Evolutionary conservation across 2,113 vertebrate genomes (phyloP), one percentile per base, ranked within the genome.

Genomic region (Heterochromis multidens): DNA sequence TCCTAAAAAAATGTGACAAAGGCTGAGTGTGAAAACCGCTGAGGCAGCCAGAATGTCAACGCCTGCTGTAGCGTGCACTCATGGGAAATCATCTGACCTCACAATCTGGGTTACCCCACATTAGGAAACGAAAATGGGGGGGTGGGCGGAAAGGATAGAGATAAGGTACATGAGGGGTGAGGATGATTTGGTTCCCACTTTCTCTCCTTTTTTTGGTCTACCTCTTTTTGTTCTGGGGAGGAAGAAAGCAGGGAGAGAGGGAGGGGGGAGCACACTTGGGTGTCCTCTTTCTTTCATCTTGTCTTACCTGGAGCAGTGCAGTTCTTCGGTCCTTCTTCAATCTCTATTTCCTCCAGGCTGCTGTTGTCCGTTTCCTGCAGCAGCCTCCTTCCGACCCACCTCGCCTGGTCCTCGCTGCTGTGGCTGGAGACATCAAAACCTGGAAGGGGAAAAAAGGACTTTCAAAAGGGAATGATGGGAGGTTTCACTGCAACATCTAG

Each of bases 281-380:
- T 97, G 88, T 88, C 86, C 89, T 89, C 84, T 57, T 88, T 92
- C 90, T 83, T 83, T 90, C 84, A 63, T 65, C 54, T 33, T 1
- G 63, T 60, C 90, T 91, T 91, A 99, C 98, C 98, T 96, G 98
- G 98, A 46, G 96, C 91, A 1, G 97, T 99, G 95, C 98, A 99
- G 89, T 98, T 99, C 85, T 96, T 97, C 1, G 43, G 59, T 70
- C 80, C 94, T 9, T 90, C 46, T 23, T 77, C 93, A 35, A 88
- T 93, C 2, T 94, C 95, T n/a, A 86, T 21, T 0, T 96, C 89
- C 46, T 80, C 35, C 35, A 89, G 60, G 81, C 92, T 95, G 76
- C 96, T 95, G 87, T 96, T 96, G 89, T 95, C 92, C 0, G 11
- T 84, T 8, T 93, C 92, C 80, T 98, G 96, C 93, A 98, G 96